Evolutionary conservation across 2,888 invertebrate species (phyloP), one percentile per base, ranked within the genome.

Genomic region (Noctua pronuba): DNA sequence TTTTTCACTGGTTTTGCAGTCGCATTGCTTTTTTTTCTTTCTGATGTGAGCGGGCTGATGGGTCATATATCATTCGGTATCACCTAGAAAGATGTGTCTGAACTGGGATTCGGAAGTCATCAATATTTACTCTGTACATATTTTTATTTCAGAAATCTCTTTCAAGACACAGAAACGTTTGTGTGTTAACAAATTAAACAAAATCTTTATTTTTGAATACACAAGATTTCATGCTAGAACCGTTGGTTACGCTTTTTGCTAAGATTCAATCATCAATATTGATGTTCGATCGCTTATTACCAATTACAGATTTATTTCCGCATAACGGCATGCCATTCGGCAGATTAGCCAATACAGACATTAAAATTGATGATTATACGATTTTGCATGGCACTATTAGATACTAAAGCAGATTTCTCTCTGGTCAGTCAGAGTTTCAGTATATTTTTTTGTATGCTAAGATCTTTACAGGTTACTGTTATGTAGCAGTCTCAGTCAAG

Each of bases 291-390:
- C 64, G 41, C 6, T 64, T 41, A 74, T 78, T 81, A 21, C 4
- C 55, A 58, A 75, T 82, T 35, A 65, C 28, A 65, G n/a, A 65
- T 75, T 82, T 65, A 73, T 74, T 64, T 82, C 64, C 75, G 38
- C 24, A 10, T 78, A 38, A 73, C 46, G 16, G 35, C 28, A 35
- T 38, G 21, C 46, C 8, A 55, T 78, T 81, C 6, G 7, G n/a
- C 16, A 55, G 21, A 78, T 52, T 62, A 28, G 24, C 49, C 13
- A 44, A n/a, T 28, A 35, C 24, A 62, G n/a, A 28, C 18, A 80
- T 72, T 46, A 16, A 64, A 64, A 64, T 64, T 38, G 11, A 78
- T 81, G 35, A 21, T 18, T 24, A 46, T 55, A 55, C 28, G 46
- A 46, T 64, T 71, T 52, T 1, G 44, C 44, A 81, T 64, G 24